phyloP scores from a whole-genome alignment of 2,797 vertebrate species.

The Gallinago nigripennis region DNA sequence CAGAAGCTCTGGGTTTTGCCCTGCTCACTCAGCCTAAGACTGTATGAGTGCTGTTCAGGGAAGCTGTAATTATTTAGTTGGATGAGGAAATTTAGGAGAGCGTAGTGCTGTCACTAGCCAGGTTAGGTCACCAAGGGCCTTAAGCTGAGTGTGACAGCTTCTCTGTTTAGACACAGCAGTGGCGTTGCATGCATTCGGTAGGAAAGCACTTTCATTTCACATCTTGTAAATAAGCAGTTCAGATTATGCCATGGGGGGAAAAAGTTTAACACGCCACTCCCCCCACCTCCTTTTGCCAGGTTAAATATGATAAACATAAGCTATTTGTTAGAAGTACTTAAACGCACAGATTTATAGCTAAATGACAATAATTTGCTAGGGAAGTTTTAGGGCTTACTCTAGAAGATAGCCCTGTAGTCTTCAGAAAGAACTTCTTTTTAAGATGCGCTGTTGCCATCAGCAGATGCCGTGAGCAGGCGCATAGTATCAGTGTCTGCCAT shows the following conservation, averaged over 20 bases:
- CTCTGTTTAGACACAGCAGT: no score
- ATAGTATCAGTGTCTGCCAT: not conserved
- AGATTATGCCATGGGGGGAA: fast-evolving
- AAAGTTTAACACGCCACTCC: not conserved
- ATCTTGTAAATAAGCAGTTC: not conserved
- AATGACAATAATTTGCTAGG: not conserved
- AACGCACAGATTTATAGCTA: not conserved
- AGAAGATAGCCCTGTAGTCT: not conserved
- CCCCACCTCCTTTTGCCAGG: fast-evolving
- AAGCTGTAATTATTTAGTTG: not conserved
- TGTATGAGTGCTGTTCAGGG: not conserved
- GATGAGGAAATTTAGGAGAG: not conserved
- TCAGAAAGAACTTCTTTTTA: not conserved
- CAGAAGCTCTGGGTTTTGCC: not conserved
- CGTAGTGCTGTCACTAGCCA: not conserved
- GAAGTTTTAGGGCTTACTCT: not conserved
- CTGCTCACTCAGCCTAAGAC: not conserved
- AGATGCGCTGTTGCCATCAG: not conserved
- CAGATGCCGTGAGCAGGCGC: not conserved
- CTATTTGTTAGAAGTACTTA: not conserved
- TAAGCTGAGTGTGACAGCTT: not conserved
- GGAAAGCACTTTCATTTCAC: not conserved
- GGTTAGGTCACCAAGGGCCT: not conserved
- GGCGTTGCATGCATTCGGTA: not conserved
- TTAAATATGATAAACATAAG: not conserved